phyloP scores from a whole-genome alignment of 2,113 vertebrate species.

The Toxostoma redivivum region DNA sequence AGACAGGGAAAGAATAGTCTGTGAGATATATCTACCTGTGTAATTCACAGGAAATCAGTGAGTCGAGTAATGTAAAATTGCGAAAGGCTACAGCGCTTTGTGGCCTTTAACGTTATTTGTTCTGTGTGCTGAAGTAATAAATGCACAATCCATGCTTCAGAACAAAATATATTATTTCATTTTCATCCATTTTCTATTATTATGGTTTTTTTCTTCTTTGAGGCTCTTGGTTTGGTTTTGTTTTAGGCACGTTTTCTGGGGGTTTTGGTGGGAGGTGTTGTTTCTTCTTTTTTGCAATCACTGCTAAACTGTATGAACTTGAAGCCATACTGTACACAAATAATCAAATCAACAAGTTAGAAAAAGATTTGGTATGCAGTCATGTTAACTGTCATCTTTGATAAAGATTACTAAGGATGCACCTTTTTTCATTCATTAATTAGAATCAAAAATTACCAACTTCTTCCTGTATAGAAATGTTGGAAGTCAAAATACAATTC shows the following conservation, averaged over 20 bases:
- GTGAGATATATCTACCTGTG: neutral
- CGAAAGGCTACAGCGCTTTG: neutral
- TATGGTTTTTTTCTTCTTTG: neutral
- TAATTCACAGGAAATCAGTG: neutral
- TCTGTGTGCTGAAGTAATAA: neutral
- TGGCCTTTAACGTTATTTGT: neutral
- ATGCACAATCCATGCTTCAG: neutral
- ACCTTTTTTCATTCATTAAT: neutral
- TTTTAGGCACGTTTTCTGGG: rapidly evolving
- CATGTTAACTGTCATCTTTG: neutral
- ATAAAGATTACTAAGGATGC: neutral
- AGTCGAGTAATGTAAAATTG: neutral
- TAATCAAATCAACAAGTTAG: neutral
- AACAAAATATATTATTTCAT: neutral
- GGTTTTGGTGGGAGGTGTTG: rapidly evolving
- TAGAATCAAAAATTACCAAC: neutral
- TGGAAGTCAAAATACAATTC: neutral
- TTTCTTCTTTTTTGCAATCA: neutral
- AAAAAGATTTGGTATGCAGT: neutral
- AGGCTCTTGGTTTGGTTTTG: neutral
- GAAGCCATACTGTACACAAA: neutral
- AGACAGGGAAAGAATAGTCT: neutral
- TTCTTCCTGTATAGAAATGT: neutral
- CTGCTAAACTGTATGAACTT: neutral
- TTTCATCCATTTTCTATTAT: neutral